phyloP scores from a whole-genome alignment of 1,140 invertebrate species.

The Caenorhabditis elegans region DNA sequence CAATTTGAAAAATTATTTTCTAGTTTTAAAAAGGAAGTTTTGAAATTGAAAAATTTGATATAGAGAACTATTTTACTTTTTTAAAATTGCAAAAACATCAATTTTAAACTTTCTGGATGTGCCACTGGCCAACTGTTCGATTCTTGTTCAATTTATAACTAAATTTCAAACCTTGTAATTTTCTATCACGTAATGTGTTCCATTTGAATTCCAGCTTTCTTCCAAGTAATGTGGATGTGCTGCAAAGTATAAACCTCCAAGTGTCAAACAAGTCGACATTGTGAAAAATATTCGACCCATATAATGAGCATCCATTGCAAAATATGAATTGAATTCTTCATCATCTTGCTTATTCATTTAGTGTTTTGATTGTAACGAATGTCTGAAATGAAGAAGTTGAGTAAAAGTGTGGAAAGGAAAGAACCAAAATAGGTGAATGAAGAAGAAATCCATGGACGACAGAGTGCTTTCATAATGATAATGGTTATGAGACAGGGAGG shows the following conservation, averaged over 20 bases:
- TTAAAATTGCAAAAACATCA: too few relatives aligned
- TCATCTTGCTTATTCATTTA: not conserved
- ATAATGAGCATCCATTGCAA: not conserved
- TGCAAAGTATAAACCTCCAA: not conserved
- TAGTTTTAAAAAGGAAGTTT: too few relatives aligned
- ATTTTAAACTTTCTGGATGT: too few relatives aligned
- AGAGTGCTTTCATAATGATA: slow-evolving; percentile 14
- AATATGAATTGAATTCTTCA: not conserved
- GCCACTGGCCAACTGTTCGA: too few relatives aligned
- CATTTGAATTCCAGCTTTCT: not conserved
- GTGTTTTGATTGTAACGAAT: not conserved
- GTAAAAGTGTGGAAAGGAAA: not conserved
- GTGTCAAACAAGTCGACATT: not conserved
- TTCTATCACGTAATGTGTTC: not conserved
- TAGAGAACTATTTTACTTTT: too few relatives aligned
- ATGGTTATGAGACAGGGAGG: not conserved
- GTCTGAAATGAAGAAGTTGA: not conserved
- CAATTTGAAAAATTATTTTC: too few relatives aligned
- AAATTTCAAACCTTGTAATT: not conserved
- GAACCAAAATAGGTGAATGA: not conserved
- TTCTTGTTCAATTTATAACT: too few relatives aligned
- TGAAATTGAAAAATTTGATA: too few relatives aligned
- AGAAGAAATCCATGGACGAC: not conserved
- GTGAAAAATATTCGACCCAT: not conserved
- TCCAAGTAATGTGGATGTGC: slow-evolving; percentile 7